Conservation (phyloP, 2,888 invertebrate species). For the Eupithecia tripunctaria region DNA sequence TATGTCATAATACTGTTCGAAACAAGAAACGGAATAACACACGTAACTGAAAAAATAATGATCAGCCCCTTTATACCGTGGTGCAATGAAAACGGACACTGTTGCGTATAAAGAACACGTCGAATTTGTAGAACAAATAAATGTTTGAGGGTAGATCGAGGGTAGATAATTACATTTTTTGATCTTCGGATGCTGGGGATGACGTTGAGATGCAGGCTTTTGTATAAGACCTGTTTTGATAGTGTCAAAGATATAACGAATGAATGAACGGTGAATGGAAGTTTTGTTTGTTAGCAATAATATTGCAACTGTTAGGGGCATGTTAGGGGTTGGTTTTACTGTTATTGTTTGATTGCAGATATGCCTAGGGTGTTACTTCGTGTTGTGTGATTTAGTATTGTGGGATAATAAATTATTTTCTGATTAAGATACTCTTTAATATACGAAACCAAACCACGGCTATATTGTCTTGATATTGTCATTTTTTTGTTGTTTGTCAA, state of each 20-base stretch:
- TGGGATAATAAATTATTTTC: too few relatives aligned
- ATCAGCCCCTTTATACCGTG: conserved; percentile 20
- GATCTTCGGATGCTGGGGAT: conserved; percentile 77
- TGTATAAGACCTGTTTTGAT: conserved; percentile 70
- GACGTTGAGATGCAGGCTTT: conserved; percentile 61
- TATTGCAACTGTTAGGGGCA: conserved; percentile 21
- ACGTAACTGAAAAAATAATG: neutral
- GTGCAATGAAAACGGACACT: conserved; percentile 59
- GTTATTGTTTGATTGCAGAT: conserved; percentile 25
- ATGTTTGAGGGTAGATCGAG: conserved; percentile 83
- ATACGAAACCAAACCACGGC: neutral
- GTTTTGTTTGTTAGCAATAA: conserved; percentile 32
- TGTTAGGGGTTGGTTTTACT: conserved; percentile 19
- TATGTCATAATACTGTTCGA: neutral
- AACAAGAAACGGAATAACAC: neutral
- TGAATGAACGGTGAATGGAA: conserved; percentile 53
- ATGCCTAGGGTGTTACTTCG: neutral
- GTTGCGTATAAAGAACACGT: conserved; percentile 78
- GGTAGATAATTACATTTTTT: conserved; percentile 85
- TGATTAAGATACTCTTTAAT: too few relatives aligned
- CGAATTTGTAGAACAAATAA: conserved; percentile 85
- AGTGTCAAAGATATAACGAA: conserved; percentile 72
- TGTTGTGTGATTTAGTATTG: neutral
- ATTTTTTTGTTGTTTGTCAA: too few relatives aligned
- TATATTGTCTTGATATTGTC: neutral